Percentiles rank a stretch among this genome's conserved stretches.
Evolutionary conservation across 2,113 vertebrate genomes (phyloP).

Genomic region (Oryzias woworae): DNA sequence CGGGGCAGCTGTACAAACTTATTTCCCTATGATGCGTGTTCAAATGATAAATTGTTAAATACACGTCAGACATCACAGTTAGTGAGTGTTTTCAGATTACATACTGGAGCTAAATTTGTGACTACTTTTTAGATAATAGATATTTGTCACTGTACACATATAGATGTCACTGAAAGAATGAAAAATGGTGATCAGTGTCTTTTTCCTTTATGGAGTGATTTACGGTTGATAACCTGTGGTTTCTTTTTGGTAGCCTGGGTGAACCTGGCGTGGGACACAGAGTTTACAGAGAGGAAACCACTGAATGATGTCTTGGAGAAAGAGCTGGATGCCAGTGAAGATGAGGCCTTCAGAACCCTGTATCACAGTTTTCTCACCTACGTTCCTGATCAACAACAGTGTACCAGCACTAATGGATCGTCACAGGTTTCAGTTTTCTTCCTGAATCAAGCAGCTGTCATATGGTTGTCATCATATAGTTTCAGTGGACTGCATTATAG

Average conservation of each 20-base stretch:
- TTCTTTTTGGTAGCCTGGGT: conserved; percentile 82
- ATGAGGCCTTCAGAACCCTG: conserved; percentile 73
- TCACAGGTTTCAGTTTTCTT: conserved; percentile 28
- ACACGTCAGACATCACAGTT: too few relatives aligned
- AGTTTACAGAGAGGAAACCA: conserved; percentile 84
- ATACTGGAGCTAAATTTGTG: too few relatives aligned
- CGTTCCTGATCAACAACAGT: conserved; percentile 39
- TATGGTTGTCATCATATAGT: background rate
- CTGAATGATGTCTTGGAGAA: conserved; percentile 75
- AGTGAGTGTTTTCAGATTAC: too few relatives aligned
- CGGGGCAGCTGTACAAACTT: too few relatives aligned
- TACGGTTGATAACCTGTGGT: conserved; percentile 3
- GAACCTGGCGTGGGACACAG: conserved; percentile 83
- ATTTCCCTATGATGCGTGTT: too few relatives aligned
- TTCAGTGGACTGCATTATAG: too few relatives aligned
- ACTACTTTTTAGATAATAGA: too few relatives aligned
- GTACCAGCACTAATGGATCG: conserved; percentile 53
- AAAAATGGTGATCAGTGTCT: too few relatives aligned
- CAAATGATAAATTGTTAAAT: too few relatives aligned
- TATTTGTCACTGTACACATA: too few relatives aligned
- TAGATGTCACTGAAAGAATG: too few relatives aligned
- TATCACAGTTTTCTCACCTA: conserved; percentile 70
- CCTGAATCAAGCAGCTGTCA: background rate
- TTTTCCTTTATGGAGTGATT: background rate
- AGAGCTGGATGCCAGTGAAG: conserved; percentile 65